These are phyloP conservation scores for Catharus minimus DNA, from an alignment of 2,113 vertebrate species.

Conservation along the genomic window DNA sequence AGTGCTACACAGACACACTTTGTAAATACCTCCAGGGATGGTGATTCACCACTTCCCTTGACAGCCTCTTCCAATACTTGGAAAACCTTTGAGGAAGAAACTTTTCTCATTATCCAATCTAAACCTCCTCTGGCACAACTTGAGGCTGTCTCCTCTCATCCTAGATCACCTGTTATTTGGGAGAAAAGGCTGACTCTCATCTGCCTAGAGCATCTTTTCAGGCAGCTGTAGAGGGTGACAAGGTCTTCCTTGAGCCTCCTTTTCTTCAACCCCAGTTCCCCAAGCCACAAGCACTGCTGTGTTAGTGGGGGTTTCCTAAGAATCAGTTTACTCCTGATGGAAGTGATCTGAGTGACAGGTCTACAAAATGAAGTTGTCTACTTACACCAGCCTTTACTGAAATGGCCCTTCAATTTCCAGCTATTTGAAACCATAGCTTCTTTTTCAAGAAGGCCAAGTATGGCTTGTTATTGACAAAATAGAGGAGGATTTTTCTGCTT, in stretches of 20 bases:
- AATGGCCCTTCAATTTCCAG: constrained; percentile 29
- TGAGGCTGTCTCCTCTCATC: neutral
- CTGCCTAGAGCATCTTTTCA: neutral
- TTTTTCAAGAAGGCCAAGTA: neutral
- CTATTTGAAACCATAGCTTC: constrained; percentile 3
- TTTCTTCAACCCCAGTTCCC: neutral
- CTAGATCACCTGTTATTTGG: neutral
- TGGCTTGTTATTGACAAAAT: constrained; percentile 15
- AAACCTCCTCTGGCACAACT: neutral
- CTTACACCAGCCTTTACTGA: constrained; percentile 12
- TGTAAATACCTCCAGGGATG: neutral
- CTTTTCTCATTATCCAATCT: neutral
- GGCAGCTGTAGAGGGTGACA: neutral
- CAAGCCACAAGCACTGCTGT: neutral
- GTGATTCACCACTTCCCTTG: neutral
- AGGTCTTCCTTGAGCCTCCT: neutral
- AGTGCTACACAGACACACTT: neutral
- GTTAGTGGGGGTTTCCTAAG: neutral
- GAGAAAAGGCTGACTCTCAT: neutral
- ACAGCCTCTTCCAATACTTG: neutral
- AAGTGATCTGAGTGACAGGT: neutral
- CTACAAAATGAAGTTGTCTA: constrained; percentile 17
- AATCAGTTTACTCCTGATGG: neutral
- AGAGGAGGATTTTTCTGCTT: neutral
- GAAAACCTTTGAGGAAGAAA: neutral